Percentiles rank a stretch among this genome's conserved stretches.
Evolutionary conservation across 2,888 invertebrate genomes (phyloP).

Genomic region (Rhimphoctona megacephalus): DNA sequence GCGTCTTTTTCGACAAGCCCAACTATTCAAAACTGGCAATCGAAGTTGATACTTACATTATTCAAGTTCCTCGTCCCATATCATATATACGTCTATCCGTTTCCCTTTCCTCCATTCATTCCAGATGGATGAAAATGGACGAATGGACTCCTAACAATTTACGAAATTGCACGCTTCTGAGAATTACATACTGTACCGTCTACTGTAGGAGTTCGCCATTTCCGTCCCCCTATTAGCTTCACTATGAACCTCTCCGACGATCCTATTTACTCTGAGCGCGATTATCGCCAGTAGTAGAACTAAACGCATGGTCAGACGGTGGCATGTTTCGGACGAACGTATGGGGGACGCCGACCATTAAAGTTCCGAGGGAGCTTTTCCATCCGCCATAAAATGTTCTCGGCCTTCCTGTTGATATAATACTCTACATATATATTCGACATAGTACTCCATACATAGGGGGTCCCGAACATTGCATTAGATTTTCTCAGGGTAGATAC

Average conservation of each 20-base stretch:
- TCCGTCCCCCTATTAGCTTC: constrained; percentile 13
- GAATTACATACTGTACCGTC: constrained; percentile 1
- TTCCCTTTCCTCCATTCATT: neutral
- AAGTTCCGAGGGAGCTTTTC: constrained; percentile 20
- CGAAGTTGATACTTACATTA: neutral
- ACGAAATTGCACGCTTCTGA: constrained; percentile 58
- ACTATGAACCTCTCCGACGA: neutral
- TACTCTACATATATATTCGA: neutral
- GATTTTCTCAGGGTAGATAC: neutral
- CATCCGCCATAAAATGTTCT: constrained; percentile 40
- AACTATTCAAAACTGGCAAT: constrained; percentile 30
- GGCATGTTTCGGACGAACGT: neutral
- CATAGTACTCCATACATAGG: too few relatives aligned
- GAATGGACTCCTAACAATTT: constrained; percentile 60
- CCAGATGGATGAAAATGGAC: constrained; percentile 16
- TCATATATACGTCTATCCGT: neutral
- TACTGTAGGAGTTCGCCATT: neutral
- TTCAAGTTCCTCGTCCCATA: neutral
- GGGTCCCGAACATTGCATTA: neutral
- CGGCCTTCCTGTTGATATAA: neutral
- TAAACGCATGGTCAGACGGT: constrained; percentile 46
- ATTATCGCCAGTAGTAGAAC: constrained; percentile 48
- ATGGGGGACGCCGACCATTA: constrained; percentile 26
- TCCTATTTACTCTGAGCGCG: constrained; percentile 16
- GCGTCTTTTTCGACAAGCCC: constrained; percentile 7